Evolutionary conservation across 2,888 invertebrate species (phyloP), one percentile per base, ranked within the genome.

Genomic region (Artemia sinica): DNA sequence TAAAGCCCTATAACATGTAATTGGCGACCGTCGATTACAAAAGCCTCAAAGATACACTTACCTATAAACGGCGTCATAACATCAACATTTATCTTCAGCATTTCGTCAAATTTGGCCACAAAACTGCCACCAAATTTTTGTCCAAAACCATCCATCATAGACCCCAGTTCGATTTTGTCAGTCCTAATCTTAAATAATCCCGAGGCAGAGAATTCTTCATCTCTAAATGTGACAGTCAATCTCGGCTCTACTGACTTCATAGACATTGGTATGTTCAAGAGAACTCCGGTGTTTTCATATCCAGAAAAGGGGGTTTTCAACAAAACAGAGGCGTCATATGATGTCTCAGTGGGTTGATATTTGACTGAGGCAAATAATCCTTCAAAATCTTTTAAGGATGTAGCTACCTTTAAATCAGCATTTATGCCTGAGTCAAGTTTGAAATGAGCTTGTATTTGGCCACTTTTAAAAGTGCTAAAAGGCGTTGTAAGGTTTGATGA

Each of bases 31-130:
- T 41, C 41, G 6, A 41, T 41, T 41, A 41, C 4, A 41, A 41
- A 41, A 41, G 41, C 41, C 41, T 41, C 41, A 41, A 41, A 41
- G 41, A 14, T 8, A 18, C 28, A 10, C 63, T 58, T 58, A 58
- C 63, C 67, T 28, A 66, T 65, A n/a, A 72, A 49, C 13, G 73
- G 73, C 28, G 72, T 71, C 63, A 70, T 70, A 14, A 72, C 51
- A 65, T 71, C 70, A 10, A 71, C 48, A 63, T 71, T 58, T 12
- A 71, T 18, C 41, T 69, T 52, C 51, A 69, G 68, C 12, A 70
- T 66, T 11, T 70, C 70, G 7, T 66, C 70, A 11, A 67, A 67
- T 11, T 70, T 71, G 12, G 71, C 18, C 67, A 71, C 69, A 10
- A 72, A 63, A 11, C 18, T 51, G 28, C 65, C 67, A 11, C 68